These are phyloP conservation scores for Rhinoptilus africanus DNA, from an alignment of 2,113 vertebrate genomes.

Conservation along the genomic window DNA sequence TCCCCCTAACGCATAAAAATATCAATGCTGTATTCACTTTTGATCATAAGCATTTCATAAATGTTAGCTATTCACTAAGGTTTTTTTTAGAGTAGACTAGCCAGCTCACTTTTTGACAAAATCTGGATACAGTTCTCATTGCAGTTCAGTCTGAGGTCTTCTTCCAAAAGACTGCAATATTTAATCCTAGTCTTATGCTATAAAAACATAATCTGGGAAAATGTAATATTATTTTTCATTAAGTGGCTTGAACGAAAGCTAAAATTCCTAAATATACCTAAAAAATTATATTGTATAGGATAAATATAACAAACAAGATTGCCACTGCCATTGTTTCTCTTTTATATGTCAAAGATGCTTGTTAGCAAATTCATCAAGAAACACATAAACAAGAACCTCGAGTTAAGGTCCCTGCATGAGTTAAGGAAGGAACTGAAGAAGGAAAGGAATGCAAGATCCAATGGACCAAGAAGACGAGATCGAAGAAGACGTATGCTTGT, in stretches of 20 bases:
- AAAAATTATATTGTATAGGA: neutral
- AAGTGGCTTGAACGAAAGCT: neutral
- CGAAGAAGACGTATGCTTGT: accelerated
- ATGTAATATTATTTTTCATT: neutral
- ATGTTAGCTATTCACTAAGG: neutral
- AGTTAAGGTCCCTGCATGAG: neutral
- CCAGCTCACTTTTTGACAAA: neutral
- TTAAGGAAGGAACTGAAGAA: neutral
- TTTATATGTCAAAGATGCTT: neutral
- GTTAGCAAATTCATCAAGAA: neutral
- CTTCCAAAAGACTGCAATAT: neutral
- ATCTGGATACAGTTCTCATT: neutral
- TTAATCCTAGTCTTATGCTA: neutral
- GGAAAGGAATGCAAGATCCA: neutral
- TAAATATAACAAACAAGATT: neutral
- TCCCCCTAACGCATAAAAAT: neutral
- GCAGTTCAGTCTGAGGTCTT: neutral
- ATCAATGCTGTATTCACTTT: neutral
- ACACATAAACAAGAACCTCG: neutral
- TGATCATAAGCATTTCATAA: neutral
- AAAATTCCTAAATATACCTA: neutral
- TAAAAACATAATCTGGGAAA: neutral
- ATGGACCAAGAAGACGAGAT: neutral
- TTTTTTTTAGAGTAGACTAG: neutral
- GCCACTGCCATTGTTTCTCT: neutral